phyloP scores from a whole-genome alignment of 2,113 vertebrate species.

The Acrocephalus kingi region DNA sequence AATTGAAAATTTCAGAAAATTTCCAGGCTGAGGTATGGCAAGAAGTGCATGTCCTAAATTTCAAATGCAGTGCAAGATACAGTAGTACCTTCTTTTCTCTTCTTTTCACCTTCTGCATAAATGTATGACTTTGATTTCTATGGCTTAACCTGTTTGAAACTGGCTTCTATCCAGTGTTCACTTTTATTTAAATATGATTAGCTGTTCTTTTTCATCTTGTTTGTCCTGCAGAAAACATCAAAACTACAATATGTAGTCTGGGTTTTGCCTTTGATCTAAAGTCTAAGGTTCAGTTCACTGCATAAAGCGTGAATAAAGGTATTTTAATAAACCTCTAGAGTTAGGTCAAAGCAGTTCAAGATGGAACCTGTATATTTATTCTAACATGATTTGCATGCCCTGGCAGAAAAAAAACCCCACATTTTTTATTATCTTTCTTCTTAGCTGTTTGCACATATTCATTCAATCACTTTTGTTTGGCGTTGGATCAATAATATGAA shows the following conservation, averaged over 20 bases:
- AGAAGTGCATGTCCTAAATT: background rate
- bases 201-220: background rate
- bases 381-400: background rate
- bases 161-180: background rate
- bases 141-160: background rate
- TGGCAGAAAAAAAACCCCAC: background rate
- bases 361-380: background rate
- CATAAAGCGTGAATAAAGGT: background rate
- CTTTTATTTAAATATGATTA: background rate
- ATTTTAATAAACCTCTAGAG: background rate
- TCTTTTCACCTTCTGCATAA: background rate
- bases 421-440: background rate
- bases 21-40: background rate
- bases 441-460: background rate
- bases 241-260: background rate
- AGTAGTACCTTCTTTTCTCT: background rate
- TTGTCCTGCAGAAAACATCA: background rate
- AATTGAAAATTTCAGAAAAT: background rate
- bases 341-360: background rate
- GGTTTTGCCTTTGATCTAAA: background rate
- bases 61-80: background rate
- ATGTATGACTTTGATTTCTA: background rate
- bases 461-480: background rate
- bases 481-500: background rate
- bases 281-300: background rate